Evolutionary conservation across 2,888 invertebrate genomes (phyloP).

Genomic region (Nasonovia ribisnigri): DNA sequence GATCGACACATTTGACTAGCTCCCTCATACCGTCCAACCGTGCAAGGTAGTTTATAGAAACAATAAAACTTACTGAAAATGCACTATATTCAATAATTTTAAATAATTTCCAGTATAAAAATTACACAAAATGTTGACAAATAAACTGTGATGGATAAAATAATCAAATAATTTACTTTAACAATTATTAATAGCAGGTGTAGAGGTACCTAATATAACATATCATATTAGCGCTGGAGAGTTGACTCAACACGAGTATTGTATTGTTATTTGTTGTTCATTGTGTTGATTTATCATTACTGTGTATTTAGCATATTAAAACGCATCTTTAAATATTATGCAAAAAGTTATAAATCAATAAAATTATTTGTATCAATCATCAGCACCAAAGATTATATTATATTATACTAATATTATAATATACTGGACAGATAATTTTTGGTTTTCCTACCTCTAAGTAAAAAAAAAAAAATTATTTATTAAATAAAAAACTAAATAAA

Average conservation of each 20-base stretch:
- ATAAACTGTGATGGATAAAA: neutral
- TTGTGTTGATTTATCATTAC: neutral
- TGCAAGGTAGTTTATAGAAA: neutral
- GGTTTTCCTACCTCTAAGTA: neutral
- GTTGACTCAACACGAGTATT: neutral
- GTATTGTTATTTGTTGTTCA: neutral
- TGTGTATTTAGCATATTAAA: neutral
- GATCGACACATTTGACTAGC: neutral
- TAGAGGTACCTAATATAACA: neutral
- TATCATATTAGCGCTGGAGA: neutral
- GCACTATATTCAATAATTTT: too few species aligned
- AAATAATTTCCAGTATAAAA: neutral
- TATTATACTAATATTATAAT: neutral
- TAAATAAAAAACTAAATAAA: neutral
- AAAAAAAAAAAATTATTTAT: too few species aligned
- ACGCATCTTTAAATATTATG: neutral
- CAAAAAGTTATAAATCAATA: neutral
- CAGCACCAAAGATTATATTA: neutral
- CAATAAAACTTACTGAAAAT: neutral
- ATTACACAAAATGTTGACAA: neutral
- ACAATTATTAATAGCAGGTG: neutral
- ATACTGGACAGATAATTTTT: neutral
- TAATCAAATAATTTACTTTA: neutral
- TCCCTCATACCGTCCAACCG: neutral
- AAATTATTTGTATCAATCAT: neutral